phyloP scores from a whole-genome alignment of 1,140 invertebrate genomes.

The Catajapyx aquilonaris region DNA sequence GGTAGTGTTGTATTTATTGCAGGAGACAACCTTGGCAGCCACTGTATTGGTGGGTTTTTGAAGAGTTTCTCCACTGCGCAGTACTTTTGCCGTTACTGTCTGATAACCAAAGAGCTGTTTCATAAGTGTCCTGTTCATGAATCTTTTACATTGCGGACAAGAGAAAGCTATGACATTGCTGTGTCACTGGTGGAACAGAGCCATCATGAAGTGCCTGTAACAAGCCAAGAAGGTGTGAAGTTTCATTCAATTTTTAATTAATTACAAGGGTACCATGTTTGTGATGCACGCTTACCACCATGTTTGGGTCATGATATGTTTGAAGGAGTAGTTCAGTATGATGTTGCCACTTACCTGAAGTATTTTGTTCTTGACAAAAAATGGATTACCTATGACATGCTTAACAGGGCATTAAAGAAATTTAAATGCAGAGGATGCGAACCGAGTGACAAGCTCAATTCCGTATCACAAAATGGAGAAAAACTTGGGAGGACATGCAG shows the following conservation, averaged over 20 bases:
- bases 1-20: not conserved
- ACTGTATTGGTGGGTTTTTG: not conserved
- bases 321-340: slow-evolving; percentile 8
- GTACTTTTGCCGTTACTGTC: not conserved
- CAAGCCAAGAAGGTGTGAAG: slow-evolving; percentile 2
- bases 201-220: no score
- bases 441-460: not conserved
- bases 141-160: not conserved
- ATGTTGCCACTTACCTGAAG: slow-evolving; percentile 3
- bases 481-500: not conserved
- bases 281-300: slow-evolving; percentile 5
- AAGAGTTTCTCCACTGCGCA: not conserved
- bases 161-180: no score
- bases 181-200: no score
- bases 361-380: slow-evolving; percentile 4
- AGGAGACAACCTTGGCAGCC: not conserved
- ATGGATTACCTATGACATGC: slow-evolving; percentile 5
- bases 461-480: not conserved
- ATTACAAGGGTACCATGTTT: slow-evolving; percentile 3
- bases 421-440: not conserved
- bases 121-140: not conserved
- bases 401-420: slow-evolving; percentile 3
- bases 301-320: slow-evolving; percentile 6
- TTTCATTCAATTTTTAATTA: slow-evolving; percentile 2
- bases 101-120: not conserved